Percentiles rank a stretch among this genome's conserved stretches.
phyloP scores from a whole-genome alignment of 2,888 invertebrate genomes.

The Epinotia demarniana region DNA sequence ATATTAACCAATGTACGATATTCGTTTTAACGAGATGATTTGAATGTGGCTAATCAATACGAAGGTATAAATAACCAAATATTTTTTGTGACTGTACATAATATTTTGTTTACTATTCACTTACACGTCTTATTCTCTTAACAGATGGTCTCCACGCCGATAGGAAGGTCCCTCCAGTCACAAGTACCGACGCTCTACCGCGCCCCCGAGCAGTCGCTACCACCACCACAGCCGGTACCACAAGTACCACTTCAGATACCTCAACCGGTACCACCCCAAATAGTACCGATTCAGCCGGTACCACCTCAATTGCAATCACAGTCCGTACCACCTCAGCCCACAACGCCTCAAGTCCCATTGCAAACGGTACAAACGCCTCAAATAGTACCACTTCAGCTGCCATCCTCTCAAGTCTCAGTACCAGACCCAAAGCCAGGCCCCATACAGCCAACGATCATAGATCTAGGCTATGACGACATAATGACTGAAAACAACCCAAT shows the following conservation, averaged over 20 bases:
- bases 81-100: too few relatives aligned
- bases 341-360: background rate
- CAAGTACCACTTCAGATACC: background rate
- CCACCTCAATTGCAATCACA: background rate
- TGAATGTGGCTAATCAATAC: too few relatives aligned
- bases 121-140: conserved; percentile 50
- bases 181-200: conserved; percentile 69
- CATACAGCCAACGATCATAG: conserved; percentile 39
- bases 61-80: too few relatives aligned
- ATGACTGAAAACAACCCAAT: conserved; percentile 39
- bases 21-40: too few relatives aligned
- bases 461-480: conserved; percentile 41
- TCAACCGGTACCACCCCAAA: background rate
- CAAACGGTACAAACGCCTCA: conserved; percentile 12
- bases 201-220: conserved; percentile 56
- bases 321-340: too few relatives aligned
- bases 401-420: background rate
- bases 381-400: background rate
- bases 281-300: background rate
- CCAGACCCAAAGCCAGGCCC: conserved; percentile 1
- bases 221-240: conserved; percentile 40
- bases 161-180: conserved; percentile 79
- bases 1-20: too few relatives aligned
- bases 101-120: background rate
- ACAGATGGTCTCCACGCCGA: conserved; percentile 88